These are phyloP conservation scores for Melanotaenia parkinsoni DNA, from an alignment of 2,797 vertebrate species.

Conservation along the genomic window DNA sequence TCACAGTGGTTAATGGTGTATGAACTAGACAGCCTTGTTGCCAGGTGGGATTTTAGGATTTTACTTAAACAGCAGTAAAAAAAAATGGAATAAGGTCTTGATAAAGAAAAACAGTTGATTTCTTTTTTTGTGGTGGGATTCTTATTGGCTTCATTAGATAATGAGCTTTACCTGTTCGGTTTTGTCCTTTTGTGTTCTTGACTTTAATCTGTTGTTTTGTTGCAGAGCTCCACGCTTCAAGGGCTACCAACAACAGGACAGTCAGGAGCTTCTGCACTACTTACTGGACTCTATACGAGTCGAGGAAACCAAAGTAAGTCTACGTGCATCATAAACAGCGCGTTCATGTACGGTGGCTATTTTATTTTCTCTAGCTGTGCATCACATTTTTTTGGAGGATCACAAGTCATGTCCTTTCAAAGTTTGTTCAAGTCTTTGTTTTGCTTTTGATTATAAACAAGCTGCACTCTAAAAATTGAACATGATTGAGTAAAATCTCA, in stretches of 20 bases:
- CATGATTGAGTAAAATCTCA: too few relatives aligned
- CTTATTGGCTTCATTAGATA: neutral
- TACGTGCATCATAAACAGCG: neutral
- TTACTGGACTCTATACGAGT: conserved; percentile 94
- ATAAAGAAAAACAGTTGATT: neutral
- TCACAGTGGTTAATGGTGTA: neutral
- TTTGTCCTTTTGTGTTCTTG: neutral
- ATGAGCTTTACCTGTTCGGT: neutral
- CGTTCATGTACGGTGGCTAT: neutral
- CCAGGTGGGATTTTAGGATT: neutral
- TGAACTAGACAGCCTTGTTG: neutral
- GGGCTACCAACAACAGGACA: conserved; percentile 97
- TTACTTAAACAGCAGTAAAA: neutral
- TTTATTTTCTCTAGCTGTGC: neutral
- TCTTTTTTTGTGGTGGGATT: neutral
- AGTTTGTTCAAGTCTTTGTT: neutral
- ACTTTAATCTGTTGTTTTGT: conserved; percentile 14
- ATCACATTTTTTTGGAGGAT: neutral
- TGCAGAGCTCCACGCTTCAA: conserved; percentile 95
- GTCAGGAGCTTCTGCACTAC: conserved; percentile 97
- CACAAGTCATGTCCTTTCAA: neutral
- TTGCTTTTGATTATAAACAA: neutral
- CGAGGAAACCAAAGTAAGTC: conserved; percentile 95
- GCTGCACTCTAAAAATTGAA: neutral
- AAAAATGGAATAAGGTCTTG: conserved; percentile 15